phyloP scores from a whole-genome alignment of 2,888 invertebrate species.

The Brachyptera putata region DNA sequence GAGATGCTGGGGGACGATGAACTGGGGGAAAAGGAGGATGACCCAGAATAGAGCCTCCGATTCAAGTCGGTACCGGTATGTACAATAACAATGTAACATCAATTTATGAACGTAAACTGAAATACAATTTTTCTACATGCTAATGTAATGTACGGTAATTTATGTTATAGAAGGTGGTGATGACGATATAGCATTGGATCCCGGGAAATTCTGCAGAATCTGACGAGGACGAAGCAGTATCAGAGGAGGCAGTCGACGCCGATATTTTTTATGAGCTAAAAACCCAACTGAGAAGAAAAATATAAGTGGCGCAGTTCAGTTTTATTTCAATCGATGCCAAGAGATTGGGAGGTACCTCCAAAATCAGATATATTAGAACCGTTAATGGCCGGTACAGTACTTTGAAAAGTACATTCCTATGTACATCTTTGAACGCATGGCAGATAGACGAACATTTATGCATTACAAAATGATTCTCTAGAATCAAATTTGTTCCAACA shows the following conservation, averaged over 20 bases:
- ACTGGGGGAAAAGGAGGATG: background rate
- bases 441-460: constrained; percentile 37
- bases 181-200: too few species aligned
- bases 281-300: background rate
- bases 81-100: too few species aligned
- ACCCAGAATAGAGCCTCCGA: background rate
- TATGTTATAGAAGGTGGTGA: background rate
- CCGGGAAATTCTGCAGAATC: background rate
- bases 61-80: too few species aligned
- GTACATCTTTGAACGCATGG: background rate
- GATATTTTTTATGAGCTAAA: background rate
- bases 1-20: background rate
- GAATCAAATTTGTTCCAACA: background rate
- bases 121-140: too few species aligned
- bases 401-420: background rate
- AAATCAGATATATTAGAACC: background rate
- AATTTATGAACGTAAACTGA: too few species aligned
- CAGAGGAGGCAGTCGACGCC: background rate
- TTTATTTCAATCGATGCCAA: background rate
- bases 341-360: background rate
- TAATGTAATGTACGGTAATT: background rate
- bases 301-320: background rate
- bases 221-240: background rate
- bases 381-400: background rate
- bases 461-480: constrained; percentile 17